Conservation (phyloP, 2,888 invertebrate species). For the Eupithecia abbreviata region DNA sequence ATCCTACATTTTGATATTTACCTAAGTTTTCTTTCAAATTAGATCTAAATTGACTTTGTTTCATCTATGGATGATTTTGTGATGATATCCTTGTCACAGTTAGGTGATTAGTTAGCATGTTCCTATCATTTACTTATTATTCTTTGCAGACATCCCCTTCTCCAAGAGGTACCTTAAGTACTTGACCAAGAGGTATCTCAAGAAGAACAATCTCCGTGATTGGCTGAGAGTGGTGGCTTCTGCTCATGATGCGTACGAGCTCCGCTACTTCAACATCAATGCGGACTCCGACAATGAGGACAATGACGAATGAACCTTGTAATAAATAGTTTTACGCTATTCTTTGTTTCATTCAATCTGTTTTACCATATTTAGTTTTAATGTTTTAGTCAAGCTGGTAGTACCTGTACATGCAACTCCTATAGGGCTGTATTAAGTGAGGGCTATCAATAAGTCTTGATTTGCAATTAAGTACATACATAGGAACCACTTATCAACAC, state of each 20-base stretch:
- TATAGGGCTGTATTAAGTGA: background rate
- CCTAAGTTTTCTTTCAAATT: too few species aligned
- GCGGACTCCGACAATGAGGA: constrained; percentile 90
- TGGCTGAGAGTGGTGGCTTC: constrained; percentile 99
- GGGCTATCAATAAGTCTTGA: background rate
- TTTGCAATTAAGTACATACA: too few species aligned
- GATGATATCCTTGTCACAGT: too few species aligned
- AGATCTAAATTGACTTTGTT: background rate
- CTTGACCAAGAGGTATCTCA: constrained; percentile 99
- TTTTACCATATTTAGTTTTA: background rate
- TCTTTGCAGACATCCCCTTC: constrained; percentile 85
- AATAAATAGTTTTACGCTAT: constrained; percentile 79
- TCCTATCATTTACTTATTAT: background rate
- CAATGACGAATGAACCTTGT: constrained; percentile 89
- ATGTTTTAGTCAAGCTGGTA: background rate
- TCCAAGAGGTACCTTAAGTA: constrained; percentile 98
- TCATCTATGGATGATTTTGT: background rate
- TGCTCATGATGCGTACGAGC: constrained; percentile 97
- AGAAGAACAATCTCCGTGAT: constrained; percentile 99
- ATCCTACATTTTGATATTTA: too few species aligned
- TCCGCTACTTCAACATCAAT: constrained; percentile 99
- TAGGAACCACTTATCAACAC: too few species aligned
- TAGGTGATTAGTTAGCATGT: background rate
- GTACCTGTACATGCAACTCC: background rate
- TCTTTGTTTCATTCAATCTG: constrained; percentile 45